Evolutionary conservation across 2,797 vertebrate genomes (phyloP).

Genomic region (Pseudochirops cupreus): DNA sequence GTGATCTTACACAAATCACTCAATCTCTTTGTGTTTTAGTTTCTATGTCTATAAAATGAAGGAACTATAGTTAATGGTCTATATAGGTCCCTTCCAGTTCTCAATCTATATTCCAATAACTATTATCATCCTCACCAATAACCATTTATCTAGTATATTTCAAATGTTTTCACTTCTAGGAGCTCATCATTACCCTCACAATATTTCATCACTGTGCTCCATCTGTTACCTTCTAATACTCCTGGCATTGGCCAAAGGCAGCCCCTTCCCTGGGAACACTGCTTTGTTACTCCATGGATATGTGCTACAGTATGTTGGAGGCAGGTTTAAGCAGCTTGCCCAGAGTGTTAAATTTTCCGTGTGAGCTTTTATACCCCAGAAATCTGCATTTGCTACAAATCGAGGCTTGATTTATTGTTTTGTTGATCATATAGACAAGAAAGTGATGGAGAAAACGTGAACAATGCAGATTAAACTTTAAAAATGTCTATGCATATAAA

Average conservation of each 20-base stretch:
- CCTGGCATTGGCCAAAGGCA: background rate
- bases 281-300: background rate
- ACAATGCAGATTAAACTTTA: background rate
- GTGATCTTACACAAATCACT: background rate
- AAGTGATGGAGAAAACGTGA: background rate
- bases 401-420: background rate
- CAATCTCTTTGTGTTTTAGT: background rate
- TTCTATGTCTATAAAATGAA: background rate
- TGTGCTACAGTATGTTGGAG: background rate
- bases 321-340: background rate
- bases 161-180: background rate
- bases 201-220: background rate
- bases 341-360: background rate
- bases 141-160: background rate
- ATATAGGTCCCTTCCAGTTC: background rate
- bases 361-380: background rate
- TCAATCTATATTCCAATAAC: background rate
- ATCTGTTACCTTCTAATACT: background rate
- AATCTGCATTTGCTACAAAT: background rate
- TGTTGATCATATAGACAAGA: background rate
- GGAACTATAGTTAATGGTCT: background rate
- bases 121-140: background rate
- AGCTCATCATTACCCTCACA: background rate
- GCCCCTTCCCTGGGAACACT: background rate
- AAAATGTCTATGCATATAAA: background rate